phyloP scores from a whole-genome alignment of 2,888 invertebrate genomes.

The Ischnus inquisitorius region DNA sequence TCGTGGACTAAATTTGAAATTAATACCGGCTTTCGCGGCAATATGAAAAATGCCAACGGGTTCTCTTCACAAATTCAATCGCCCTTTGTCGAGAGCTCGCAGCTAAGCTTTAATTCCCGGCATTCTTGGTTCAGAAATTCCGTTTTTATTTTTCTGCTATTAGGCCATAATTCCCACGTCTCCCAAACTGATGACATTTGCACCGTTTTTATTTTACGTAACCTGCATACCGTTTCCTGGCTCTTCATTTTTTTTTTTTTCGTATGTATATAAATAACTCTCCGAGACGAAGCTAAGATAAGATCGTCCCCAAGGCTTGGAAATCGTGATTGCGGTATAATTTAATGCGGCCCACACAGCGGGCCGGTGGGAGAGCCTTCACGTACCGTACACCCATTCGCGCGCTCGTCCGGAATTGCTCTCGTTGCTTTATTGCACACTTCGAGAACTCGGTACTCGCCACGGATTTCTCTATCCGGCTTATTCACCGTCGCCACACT shows the following conservation, averaged over 20 bases:
- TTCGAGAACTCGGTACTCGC: slow-evolving; percentile 23
- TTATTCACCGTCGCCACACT: slow-evolving; percentile 53
- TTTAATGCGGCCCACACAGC: slow-evolving; percentile 71
- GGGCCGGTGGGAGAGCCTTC: slow-evolving; percentile 30
- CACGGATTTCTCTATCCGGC: slow-evolving; percentile 20
- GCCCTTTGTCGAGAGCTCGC: too few species aligned
- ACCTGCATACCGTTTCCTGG: slow-evolving; percentile 62
- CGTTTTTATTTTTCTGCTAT: too few species aligned
- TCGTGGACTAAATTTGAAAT: too few species aligned
- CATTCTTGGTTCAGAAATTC: too few species aligned
- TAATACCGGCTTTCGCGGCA: too few species aligned
- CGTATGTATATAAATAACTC: slow-evolving; percentile 18
- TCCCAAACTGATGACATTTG: not conserved
- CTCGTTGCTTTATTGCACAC: slow-evolving; percentile 69
- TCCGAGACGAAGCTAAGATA: slow-evolving; percentile 67
- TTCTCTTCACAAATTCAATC: too few species aligned
- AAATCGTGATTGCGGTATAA: slow-evolving; percentile 75
- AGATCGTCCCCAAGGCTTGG: slow-evolving; percentile 69
- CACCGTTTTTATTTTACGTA: slow-evolving; percentile 61
- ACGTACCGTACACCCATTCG: slow-evolving; percentile 32
- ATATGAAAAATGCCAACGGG: too few species aligned
- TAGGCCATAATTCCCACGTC: not conserved
- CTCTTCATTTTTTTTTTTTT: slow-evolving; percentile 54
- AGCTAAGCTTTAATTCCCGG: too few species aligned
- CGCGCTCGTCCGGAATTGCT: slow-evolving; percentile 41